These are phyloP conservation scores for Pseudochaenichthys georgianus DNA, from an alignment of 2,797 vertebrate species.

Conservation along the genomic window DNA sequence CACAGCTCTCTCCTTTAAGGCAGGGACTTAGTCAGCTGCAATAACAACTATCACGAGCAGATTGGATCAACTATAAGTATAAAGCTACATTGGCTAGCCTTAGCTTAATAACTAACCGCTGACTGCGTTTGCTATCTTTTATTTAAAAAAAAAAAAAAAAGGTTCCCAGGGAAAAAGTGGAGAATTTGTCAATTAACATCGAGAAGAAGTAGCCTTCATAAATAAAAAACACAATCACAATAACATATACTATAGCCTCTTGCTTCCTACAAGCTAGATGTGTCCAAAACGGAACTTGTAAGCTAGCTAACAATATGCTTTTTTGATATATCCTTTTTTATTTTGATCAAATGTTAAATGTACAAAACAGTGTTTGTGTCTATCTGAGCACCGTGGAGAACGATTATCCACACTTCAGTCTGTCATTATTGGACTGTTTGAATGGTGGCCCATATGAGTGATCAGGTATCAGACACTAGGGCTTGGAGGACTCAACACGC, in stretches of 20 bases:
- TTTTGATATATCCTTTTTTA: no score
- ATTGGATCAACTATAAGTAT: background rate
- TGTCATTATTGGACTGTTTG: background rate
- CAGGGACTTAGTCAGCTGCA: background rate
- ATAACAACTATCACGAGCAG: background rate
- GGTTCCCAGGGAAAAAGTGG: no score
- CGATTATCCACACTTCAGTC: background rate
- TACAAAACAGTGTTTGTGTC: constrained; percentile 2
- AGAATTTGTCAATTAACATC: no score
- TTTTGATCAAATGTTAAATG: background rate
- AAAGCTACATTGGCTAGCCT: no score
- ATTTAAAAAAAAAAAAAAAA: no score
- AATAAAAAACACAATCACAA: no score
- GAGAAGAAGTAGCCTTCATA: no score
- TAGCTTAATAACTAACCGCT: no score
- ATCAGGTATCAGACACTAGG: constrained; percentile 12
- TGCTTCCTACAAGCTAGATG: no score
- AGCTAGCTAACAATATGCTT: no score
- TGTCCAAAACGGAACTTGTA: no score
- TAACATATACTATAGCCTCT: background rate
- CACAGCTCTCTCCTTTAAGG: background rate
- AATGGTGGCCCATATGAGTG: background rate
- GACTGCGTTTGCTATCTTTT: no score
- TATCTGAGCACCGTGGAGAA: background rate
- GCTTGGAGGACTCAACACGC: constrained; percentile 21